Conservation (phyloP, 2,113 vertebrate species). For the Elaphurus davidianus region DNA sequence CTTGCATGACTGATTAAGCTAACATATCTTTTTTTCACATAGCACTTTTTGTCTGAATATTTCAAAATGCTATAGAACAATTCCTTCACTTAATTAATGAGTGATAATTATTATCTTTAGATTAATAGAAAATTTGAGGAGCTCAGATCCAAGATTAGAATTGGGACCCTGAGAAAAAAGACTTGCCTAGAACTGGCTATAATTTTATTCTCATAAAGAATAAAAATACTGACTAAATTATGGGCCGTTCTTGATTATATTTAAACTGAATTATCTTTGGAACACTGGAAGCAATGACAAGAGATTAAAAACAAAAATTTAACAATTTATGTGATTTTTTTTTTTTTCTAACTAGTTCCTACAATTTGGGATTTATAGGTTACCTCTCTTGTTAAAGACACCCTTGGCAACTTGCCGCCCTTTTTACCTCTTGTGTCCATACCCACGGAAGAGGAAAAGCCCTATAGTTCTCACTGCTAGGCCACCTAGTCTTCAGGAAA, state of each 20-base stretch:
- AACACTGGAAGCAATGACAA: slow-evolving; percentile 42
- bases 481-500: neutral
- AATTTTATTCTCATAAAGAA: slow-evolving; percentile 31
- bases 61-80: neutral
- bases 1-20: neutral
- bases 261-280: slow-evolving; percentile 33
- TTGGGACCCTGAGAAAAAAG: neutral
- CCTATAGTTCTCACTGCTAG: neutral
- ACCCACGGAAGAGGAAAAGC: neutral
- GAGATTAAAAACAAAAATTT: slow-evolving; percentile 41
- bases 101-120: neutral
- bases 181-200: neutral
- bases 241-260: neutral
- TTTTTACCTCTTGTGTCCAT: neutral
- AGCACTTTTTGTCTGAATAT: neutral
- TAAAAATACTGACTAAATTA: slow-evolving; percentile 33
- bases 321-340: neutral
- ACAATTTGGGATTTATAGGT: neutral
- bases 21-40: neutral
- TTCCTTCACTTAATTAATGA: neutral
- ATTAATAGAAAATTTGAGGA: slow-evolving; percentile 27
- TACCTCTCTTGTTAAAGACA: neutral
- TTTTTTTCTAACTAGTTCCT: neutral
- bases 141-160: neutral
- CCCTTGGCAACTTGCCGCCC: neutral